phyloP scores from a whole-genome alignment of 2,113 vertebrate genomes.

The Alethe diademata region DNA sequence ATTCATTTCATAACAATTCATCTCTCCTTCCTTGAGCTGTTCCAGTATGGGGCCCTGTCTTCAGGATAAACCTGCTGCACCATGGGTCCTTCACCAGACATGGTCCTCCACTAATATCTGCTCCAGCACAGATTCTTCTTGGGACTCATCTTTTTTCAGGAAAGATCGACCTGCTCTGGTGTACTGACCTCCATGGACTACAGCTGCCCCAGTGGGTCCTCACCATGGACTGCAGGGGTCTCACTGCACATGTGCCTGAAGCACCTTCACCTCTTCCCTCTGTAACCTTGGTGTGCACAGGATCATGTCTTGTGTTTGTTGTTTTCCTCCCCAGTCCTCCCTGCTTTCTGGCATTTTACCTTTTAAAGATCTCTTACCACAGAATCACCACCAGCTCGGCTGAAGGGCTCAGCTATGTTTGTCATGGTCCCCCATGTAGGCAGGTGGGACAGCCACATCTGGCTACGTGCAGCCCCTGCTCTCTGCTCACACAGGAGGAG shows the following conservation, averaged over 20 bases:
- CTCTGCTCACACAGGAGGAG: background rate
- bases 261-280: background rate
- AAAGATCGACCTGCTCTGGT: background rate
- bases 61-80: background rate
- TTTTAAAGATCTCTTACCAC: background rate
- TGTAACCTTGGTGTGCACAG: background rate
- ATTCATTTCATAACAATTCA: background rate
- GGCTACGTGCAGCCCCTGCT: accelerated
- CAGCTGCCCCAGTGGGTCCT: background rate
- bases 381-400: background rate
- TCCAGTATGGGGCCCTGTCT: background rate
- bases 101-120: background rate
- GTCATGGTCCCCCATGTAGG: background rate
- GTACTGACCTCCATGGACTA: background rate
- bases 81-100: accelerated
- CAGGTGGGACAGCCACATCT: background rate
- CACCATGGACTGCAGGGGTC: background rate
- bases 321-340: background rate
- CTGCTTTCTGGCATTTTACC: background rate
- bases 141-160: background rate
- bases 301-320: background rate
- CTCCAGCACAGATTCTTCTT: background rate
- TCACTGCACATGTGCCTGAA: no score
- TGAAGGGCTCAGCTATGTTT: background rate
- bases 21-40: background rate